Base-by-base conservation (phyloP, 2,888 invertebrate genomes). In the Meteorus cinctellus region DNA sequence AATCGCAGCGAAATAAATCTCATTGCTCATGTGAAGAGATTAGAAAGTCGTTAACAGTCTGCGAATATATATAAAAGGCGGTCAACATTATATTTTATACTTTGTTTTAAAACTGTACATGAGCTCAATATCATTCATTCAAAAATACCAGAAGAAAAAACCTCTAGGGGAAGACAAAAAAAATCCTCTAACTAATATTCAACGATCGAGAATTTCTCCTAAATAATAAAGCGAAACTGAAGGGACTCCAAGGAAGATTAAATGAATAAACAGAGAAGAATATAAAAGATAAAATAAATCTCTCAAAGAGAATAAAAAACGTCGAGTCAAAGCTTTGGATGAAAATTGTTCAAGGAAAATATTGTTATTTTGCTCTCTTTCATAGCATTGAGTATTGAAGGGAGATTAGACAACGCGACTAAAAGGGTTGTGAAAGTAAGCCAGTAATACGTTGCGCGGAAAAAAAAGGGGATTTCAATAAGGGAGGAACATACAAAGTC, bases 391-490 rank as follows among this genome's bases (percentile, higher is more conserved):
- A 34, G 51, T 74, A 72, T 76, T 74, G 75, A 75, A 74, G 75
- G 77, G 69, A 79, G 77, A 67, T 77, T 69, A 74, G 77, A 48
- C 65, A 65, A 60, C 34, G 72, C 78, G 78, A 45, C 10, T 19
- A 8, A 85, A 83, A 85, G 86, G 84, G 84, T 84, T 82, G 66
- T 74, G 80, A 84, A 86, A 86, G 84, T 86, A 83, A 86, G 86
- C 85, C 86, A 86, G 85, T 86, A 82, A 84, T 80, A 82, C 84
- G 79, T 74, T 24, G 60, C 16, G 77, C 63, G 65, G 34, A 72
- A 77, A 75, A 41, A 41, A 41, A 12, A 41, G 41, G 59, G 51
- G 62, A 66, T 69, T 62, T 60, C 24, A 29, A 75, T 65, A 45
- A 51, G 74, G 29, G 59, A 71, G 12, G 8, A 65, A 71, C 65